Conservation (phyloP, 2,797 vertebrate genomes). For the Pseudochirops corinnae region DNA sequence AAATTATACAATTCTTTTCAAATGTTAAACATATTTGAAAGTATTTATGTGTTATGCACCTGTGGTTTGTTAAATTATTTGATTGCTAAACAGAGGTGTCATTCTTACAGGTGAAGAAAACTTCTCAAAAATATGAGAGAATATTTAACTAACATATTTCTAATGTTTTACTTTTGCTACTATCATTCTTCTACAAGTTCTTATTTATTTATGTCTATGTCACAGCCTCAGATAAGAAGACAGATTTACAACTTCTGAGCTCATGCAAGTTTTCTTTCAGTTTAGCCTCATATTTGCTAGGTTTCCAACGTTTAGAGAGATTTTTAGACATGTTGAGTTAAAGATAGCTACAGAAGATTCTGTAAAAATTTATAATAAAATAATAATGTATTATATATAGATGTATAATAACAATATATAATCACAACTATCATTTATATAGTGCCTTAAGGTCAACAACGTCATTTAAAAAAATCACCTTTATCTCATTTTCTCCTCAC, state of each 20-base stretch:
- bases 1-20: not conserved
- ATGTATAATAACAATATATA: too few species aligned
- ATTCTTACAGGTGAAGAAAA: not conserved
- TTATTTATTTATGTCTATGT: not conserved
- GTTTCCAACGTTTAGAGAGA: not conserved
- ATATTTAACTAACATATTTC: not conserved
- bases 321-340: not conserved
- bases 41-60: not conserved
- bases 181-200: not conserved
- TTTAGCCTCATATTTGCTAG: not conserved
- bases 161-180: not conserved
- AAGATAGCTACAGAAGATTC: too few species aligned
- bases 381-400: too few species aligned
- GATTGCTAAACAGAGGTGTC: not conserved
- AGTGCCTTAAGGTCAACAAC: too few species aligned
- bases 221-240: not conserved
- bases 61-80: constrained; percentile 41
- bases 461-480: too few species aligned
- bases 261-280: not conserved
- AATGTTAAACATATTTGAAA: constrained; percentile 8
- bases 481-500: too few species aligned
- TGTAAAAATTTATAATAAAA: too few species aligned
- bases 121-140: not conserved
- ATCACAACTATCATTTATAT: too few species aligned
- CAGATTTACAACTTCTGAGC: not conserved